Evolutionary conservation across 2,113 vertebrate species (phyloP).

Genomic region (Sander lucioperca): DNA sequence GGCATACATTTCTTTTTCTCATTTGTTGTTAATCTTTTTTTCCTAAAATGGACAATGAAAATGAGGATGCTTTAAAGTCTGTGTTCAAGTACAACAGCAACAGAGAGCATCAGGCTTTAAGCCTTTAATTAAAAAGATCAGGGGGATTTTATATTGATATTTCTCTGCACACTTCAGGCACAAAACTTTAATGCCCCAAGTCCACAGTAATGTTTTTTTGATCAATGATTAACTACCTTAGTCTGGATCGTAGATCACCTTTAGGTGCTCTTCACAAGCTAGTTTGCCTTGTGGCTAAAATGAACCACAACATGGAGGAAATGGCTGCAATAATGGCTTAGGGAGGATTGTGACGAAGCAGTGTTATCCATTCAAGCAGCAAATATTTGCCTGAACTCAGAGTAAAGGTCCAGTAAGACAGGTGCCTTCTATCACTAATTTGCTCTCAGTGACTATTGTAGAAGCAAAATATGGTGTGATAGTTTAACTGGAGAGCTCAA

Average conservation of each 20-base stretch:
- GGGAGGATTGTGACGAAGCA: slow-evolving; percentile 64
- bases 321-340: slow-evolving; percentile 62
- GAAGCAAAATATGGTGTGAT: slow-evolving; percentile 49
- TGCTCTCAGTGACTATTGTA: slow-evolving; percentile 53
- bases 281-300: slow-evolving; percentile 65
- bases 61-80: slow-evolving; percentile 14
- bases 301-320: slow-evolving; percentile 55
- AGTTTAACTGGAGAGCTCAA: slow-evolving; percentile 36
- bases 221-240: slow-evolving; percentile 80
- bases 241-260: slow-evolving; percentile 74
- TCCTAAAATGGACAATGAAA: slow-evolving; percentile 31
- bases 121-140: slow-evolving; percentile 72
- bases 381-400: slow-evolving; percentile 48
- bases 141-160: slow-evolving; percentile 79
- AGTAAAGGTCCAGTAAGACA: slow-evolving; percentile 43
- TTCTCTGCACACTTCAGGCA: slow-evolving; percentile 74
- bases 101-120: slow-evolving; percentile 48
- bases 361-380: slow-evolving; percentile 60
- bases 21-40: no score
- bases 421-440: slow-evolving; percentile 55
- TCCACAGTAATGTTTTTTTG: slow-evolving; percentile 72
- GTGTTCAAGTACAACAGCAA: slow-evolving; percentile 14
- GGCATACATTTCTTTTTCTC: neutral
- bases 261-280: slow-evolving; percentile 59
- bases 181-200: slow-evolving; percentile 62